Conservation (phyloP, 2,888 invertebrate genomes). For the Heliconius sara region DNA sequence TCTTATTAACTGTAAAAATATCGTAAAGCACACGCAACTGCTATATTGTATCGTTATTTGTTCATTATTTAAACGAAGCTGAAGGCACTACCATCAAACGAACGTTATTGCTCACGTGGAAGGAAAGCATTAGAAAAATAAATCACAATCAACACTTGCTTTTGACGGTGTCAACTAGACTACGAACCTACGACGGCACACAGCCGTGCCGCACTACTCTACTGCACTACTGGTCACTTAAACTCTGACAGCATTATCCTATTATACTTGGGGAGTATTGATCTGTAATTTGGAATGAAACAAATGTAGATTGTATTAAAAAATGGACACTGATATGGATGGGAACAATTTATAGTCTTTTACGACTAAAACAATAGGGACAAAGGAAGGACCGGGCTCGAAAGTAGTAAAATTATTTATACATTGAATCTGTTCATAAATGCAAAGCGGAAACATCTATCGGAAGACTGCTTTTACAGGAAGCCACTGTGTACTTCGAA, state of each 20-base stretch:
- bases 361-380: slow-evolving; percentile 46
- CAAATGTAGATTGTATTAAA: slow-evolving; percentile 45
- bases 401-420: slow-evolving; percentile 44
- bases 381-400: slow-evolving; percentile 34
- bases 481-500: slow-evolving; percentile 80
- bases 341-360: slow-evolving; percentile 48
- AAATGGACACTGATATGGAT: slow-evolving; percentile 49
- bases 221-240: slow-evolving; percentile 59
- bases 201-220: slow-evolving; percentile 63
- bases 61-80: slow-evolving; percentile 75
- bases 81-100: slow-evolving; percentile 82
- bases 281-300: slow-evolving; percentile 67
- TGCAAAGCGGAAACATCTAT: slow-evolving; percentile 81
- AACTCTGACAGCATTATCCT: slow-evolving; percentile 55
- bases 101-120: slow-evolving; percentile 79
- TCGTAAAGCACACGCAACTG: slow-evolving; percentile 79
- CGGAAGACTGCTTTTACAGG: slow-evolving; percentile 83
- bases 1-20: slow-evolving; percentile 81
- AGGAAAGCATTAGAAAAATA: slow-evolving; percentile 79
- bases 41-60: slow-evolving; percentile 69
- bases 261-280: slow-evolving; percentile 64
- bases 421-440: slow-evolving; percentile 68
- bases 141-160: slow-evolving; percentile 69
- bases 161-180: slow-evolving; percentile 63
- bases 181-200: slow-evolving; percentile 40